phyloP scores from a whole-genome alignment of 2,888 invertebrate species.

The Brachypterus glaber region DNA sequence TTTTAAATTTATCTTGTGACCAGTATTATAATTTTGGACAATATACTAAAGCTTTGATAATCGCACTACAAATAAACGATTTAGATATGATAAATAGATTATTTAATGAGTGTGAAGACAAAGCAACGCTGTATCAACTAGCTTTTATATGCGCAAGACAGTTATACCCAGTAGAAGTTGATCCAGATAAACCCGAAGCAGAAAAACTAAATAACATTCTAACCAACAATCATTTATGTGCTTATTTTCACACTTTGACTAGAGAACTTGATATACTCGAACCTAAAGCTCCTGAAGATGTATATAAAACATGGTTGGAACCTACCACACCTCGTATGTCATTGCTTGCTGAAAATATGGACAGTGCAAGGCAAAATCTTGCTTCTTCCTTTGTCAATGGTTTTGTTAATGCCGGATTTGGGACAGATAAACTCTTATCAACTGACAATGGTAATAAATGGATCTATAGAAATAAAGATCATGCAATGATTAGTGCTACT shows the following conservation, averaged over 20 bases:
- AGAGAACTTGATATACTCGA: constrained; percentile 98
- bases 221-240: constrained; percentile 87
- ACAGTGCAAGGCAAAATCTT: constrained; percentile 93
- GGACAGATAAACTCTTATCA: constrained; percentile 87
- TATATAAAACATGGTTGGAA: constrained; percentile 96
- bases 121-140: constrained; percentile 78
- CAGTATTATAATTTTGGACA: constrained; percentile 82
- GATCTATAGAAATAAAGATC: constrained; percentile 92
- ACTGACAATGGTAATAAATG: constrained; percentile 63
- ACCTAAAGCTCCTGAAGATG: constrained; percentile 97
- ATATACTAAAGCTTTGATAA: constrained; percentile 74
- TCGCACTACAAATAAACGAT: constrained; percentile 85
- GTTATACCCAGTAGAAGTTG: constrained; percentile 78
- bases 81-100: constrained; percentile 71
- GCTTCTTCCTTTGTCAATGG: constrained; percentile 98
- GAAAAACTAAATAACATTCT: constrained; percentile 85
- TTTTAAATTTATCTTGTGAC: constrained; percentile 62
- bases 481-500: constrained; percentile 94
- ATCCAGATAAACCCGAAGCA: constrained; percentile 57
- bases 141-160: constrained; percentile 95
- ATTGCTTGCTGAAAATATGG: constrained; percentile 61
- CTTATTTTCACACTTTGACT: constrained; percentile 84
- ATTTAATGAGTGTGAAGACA: constrained; percentile 74
- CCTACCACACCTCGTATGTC: constrained; percentile 54
- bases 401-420: constrained; percentile 97